Percentiles rank a stretch among this genome's conserved stretches.
These are phyloP conservation scores for Amphimedon queenslandica DNA, from an alignment of 37 sponge, comb jelly and placozoan species.

Conservation along the genomic window DNA sequence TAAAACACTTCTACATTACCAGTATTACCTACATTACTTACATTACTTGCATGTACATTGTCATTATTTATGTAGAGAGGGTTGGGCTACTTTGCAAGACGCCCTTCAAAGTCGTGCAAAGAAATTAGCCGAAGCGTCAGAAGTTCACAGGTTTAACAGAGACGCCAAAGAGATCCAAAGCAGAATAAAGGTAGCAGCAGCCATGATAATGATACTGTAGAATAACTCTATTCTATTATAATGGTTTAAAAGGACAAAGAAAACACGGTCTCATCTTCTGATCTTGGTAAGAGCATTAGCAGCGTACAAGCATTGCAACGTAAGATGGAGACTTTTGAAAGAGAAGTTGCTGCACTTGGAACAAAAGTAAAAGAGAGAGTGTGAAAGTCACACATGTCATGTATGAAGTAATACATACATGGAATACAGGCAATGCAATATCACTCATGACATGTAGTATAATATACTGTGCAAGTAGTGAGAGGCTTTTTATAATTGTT, in stretches of 20 bases:
- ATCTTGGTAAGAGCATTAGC: conserved; percentile 71
- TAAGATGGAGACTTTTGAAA: conserved; percentile 81
- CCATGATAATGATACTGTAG: not conserved
- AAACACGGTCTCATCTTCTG: conserved; percentile 58
- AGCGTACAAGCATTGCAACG: conserved; percentile 78
- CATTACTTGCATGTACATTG: not conserved
- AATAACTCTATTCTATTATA: not conserved
- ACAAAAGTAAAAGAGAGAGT: too few species aligned
- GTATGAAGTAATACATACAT: too few species aligned
- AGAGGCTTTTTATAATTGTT: too few species aligned
- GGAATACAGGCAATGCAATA: too few species aligned
- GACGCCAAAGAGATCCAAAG: conserved; percentile 71
- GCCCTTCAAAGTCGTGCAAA: conserved; percentile 56
- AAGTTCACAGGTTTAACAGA: conserved; percentile 83
- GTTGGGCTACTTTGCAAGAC: conserved; percentile 65
- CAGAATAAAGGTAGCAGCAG: conserved; percentile 42
- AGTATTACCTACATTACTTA: not conserved
- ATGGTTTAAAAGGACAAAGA: conserved; percentile 62
- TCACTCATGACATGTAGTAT: too few species aligned
- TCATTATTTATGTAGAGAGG: conserved; percentile 20
- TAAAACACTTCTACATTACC: not conserved
- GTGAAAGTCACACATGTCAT: too few species aligned
- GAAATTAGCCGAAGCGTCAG: conserved; percentile 71
- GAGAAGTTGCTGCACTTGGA: conserved; percentile 76
- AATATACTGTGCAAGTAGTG: too few species aligned